Conservation (phyloP, 2,797 vertebrate genomes). For the Eurystomus glaucurus region DNA sequence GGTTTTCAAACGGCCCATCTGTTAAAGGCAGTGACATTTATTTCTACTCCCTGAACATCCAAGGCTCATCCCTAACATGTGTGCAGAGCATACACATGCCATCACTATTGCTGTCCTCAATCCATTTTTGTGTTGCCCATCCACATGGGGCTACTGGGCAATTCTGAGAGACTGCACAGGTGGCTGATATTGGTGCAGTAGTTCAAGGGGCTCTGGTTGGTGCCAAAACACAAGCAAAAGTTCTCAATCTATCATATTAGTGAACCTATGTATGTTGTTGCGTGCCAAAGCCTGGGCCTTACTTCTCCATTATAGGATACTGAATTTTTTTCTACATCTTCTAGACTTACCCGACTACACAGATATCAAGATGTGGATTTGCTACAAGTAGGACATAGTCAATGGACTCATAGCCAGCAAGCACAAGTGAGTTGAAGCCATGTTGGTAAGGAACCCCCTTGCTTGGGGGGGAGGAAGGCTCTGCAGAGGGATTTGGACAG, state of each 20-base stretch:
- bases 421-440: not conserved
- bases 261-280: not conserved
- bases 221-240: not conserved
- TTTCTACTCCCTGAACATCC: not conserved
- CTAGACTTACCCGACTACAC: not conserved
- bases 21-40: not conserved
- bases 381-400: not conserved
- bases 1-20: not conserved
- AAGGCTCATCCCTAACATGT: rapidly evolving
- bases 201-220: not conserved
- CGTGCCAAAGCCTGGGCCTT: not conserved
- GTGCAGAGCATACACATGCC: not conserved
- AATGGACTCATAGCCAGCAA: not conserved
- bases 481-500: no score
- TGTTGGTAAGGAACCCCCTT: rapidly evolving
- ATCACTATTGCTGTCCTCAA: not conserved
- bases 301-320: rapidly evolving
- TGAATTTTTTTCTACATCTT: not conserved
- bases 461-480: no score
- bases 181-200: not conserved
- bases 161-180: rapidly evolving
- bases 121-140: not conserved
- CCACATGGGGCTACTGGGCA: rapidly evolving
- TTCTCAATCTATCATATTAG: not conserved
- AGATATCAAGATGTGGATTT: not conserved